Evolutionary conservation across 2,797 vertebrate species (phyloP).

Genomic region (Characodon lateralis): DNA sequence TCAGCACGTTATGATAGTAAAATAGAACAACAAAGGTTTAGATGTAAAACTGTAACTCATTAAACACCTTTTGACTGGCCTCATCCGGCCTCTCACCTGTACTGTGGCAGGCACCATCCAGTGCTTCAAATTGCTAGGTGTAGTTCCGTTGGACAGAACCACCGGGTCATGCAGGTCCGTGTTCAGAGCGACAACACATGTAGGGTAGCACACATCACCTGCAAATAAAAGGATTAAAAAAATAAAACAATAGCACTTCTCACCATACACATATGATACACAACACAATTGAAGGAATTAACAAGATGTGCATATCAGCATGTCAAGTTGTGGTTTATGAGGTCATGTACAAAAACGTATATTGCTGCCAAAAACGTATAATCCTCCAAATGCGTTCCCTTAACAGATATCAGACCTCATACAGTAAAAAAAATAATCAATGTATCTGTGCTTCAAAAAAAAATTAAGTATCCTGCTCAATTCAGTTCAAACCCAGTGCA

Average conservation of each 20-base stretch:
- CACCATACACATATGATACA: too few relatives aligned
- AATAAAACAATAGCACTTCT: slow-evolving; percentile 4
- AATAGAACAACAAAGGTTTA: background rate
- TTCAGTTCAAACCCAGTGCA: background rate
- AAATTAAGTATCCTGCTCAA: background rate
- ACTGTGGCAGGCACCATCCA: slow-evolving; percentile 88
- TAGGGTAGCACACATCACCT: slow-evolving; percentile 89
- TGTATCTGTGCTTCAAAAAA: background rate
- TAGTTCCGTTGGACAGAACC: slow-evolving; percentile 84
- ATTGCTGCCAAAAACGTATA: background rate
- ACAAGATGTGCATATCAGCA: too few relatives aligned
- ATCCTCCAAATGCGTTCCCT: background rate
- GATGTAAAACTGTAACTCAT: background rate
- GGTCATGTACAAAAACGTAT: background rate
- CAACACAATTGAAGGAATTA: too few relatives aligned
- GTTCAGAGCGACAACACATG: slow-evolving; percentile 83
- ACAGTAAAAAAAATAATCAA: background rate
- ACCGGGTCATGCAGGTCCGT: slow-evolving; percentile 87
- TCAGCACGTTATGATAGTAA: background rate
- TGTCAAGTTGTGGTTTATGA: background rate
- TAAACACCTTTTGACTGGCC: background rate
- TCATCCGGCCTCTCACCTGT: slow-evolving; percentile 80
- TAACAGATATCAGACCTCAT: background rate
- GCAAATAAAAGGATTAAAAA: slow-evolving; percentile 16
- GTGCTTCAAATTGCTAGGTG: slow-evolving; percentile 87